Base-by-base conservation (phyloP, 2,888 invertebrate species). In the Macrosiphum euphorbiae region DNA sequence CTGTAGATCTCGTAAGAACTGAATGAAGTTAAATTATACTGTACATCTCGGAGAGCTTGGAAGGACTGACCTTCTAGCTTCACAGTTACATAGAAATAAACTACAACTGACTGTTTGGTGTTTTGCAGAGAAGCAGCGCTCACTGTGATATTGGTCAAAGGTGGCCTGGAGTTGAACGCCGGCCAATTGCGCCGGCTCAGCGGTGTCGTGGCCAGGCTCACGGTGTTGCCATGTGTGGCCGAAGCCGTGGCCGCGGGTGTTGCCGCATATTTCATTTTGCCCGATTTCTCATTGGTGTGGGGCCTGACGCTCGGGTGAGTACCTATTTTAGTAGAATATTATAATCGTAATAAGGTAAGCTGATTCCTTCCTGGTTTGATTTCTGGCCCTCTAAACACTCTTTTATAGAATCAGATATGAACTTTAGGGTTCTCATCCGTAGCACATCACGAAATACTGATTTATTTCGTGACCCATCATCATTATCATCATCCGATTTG, bases 111-210 rank as follows among this genome's bases (percentile, higher is more conserved):
- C 20, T 78, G 2, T 35, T 78, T 35, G 8, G 1, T 86, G 47
- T 52, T 88, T 1, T 67, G 52, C 95, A 96, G 96, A 95, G 96
- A 96, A 95, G 95, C 96, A 11, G 96, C 97, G 10, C 95, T 97
- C 94, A 96, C 96, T n/a, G 96, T 96, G 93, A 96, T 97, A 92
- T 95, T 97, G 90, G 96, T 96, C n/a, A 95, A 96, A 95, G 97
- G 96, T 78, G 97, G 97, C 3, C 95, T 97, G 24, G 96, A 96
- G 1, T 95, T 97, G 90, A 96, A 97, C 95, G 96, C 96, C 0
- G 95, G 95, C 52, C 96, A 96, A 5, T 95, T 97, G 88, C 95
- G 95, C 94, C 95, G 96, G 94, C 95, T 97, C 78, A 96, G 96
- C 35, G 95, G 95, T 16, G 95, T 95, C n/a, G 95, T 96, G 47